phyloP scores from a whole-genome alignment of 2,113 vertebrate species.

The Gavia stellata region DNA sequence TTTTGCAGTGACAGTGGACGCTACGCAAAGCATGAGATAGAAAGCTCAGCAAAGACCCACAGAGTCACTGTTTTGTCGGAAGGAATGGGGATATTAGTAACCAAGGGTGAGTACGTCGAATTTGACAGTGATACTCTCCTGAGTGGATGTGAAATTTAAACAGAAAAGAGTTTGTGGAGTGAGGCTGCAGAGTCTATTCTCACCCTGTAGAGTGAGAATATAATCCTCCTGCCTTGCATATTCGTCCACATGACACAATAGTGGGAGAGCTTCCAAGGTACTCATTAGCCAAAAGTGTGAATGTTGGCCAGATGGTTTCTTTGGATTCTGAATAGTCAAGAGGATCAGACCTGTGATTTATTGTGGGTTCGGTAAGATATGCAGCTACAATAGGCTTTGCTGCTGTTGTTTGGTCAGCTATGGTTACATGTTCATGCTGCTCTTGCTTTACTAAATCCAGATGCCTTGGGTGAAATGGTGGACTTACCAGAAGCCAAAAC shows the following conservation, averaged over 20 bases:
- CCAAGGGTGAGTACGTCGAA: neutral
- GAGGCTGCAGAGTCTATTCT: neutral
- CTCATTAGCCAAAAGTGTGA: conserved; percentile 58
- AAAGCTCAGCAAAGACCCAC: neutral
- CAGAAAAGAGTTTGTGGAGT: neutral
- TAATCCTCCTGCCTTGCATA: conserved; percentile 20
- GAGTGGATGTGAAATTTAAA: conserved; percentile 21
- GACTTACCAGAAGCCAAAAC: neutral
- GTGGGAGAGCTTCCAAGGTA: conserved; percentile 52
- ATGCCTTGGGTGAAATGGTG: conserved; percentile 40
- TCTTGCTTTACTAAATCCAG: conserved; percentile 32
- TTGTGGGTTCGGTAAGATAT: conserved; percentile 30
- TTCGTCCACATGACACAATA: conserved; percentile 48
- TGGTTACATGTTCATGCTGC: neutral
- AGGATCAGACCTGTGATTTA: conserved; percentile 53
- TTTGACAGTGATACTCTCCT: neutral
- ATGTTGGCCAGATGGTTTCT: conserved; percentile 62
- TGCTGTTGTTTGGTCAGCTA: neutral
- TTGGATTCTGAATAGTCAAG: conserved; percentile 55
- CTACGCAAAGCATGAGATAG: neutral
- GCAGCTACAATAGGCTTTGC: neutral
- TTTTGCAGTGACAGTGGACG: neutral
- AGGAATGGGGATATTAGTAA: neutral
- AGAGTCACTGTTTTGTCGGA: neutral
- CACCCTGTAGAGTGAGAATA: neutral